Conservation (phyloP, 1,140 invertebrate genomes). For the Palaemon carinicauda region DNA sequence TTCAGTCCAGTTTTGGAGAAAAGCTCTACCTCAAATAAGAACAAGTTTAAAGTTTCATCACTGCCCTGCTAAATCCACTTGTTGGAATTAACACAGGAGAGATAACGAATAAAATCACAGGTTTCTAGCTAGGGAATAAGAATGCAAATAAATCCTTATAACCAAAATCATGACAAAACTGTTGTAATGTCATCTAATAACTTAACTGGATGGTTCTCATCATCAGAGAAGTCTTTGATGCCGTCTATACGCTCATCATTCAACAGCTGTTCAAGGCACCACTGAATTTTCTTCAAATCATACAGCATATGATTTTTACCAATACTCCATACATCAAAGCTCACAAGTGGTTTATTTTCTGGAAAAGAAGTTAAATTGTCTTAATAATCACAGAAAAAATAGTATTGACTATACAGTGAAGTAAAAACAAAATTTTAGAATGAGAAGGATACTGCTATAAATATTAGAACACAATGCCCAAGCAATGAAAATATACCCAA, state of each 20-base stretch:
- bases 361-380: not conserved
- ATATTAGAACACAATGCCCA: no score
- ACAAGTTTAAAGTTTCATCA: no score
- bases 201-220: slow-evolving; percentile 17
- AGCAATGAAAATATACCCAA: no score
- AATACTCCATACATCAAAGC: slow-evolving; percentile 21
- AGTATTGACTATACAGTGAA: not conserved
- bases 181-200: slow-evolving; percentile 7
- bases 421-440: no score
- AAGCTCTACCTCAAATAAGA: no score
- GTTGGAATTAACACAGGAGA: no score
- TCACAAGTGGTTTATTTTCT: slow-evolving; percentile 5
- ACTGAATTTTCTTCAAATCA: slow-evolving; percentile 30
- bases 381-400: not conserved
- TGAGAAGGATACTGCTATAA: no score
- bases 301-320: slow-evolving; percentile 30
- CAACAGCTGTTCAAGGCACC: slow-evolving; percentile 39
- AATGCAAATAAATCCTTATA: not conserved
- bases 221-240: slow-evolving; percentile 1
- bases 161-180: slow-evolving; percentile 18
- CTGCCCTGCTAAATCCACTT: no score
- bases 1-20: no score
- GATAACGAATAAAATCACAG: no score
- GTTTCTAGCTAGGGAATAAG: no score
- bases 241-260: slow-evolving; percentile 11